Base-by-base conservation (phyloP, 2,797 vertebrate genomes). In the Phalloptychus januarius region DNA sequence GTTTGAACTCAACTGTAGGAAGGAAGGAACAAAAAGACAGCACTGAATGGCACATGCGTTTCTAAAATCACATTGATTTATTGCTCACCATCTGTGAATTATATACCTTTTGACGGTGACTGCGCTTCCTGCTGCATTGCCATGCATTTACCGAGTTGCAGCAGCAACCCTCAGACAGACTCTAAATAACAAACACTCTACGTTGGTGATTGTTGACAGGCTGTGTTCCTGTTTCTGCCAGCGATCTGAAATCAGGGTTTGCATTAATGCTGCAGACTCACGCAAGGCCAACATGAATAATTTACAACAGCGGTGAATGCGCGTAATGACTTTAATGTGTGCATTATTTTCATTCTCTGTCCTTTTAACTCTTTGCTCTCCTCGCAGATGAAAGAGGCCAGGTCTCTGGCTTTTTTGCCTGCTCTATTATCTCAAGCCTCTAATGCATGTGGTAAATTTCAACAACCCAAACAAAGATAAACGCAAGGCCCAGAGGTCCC, bases 291-390 rank as follows among this genome's bases (percentile, higher is more conserved):
- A 79, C 87, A 82, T 88, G 81, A 94, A 93, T 94, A 87, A 95
- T 94, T 94, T 93, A 93, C 88, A 92, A 93, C 92, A 93, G 93
- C 82, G 82, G 83, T 86, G 85, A 93, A 92, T 90, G 89, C 84
- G 89, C 89, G 87, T 91, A 95, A 95, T 88, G 90, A 88, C 88
- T 95, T 93, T 92, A 94, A 95, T 93, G 91, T 92, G 92, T 58
- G 83, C 89, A 91, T 93, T 91, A 89, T 93, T 92, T 91, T 87
- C n/a, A 12, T 84, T 56, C 88, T 85, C 79, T 90, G 86, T 89
- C 87, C 87, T 88, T 93, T 92, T 90, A 93, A 92, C 90, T 94
- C 89, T 77, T 93, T 83, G 83, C 76, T 80, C 79, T 88, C 87
- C 84, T 72, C 4, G 0, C 65, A 94, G 88, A 94, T 94, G 90